Evolutionary conservation across 2,888 invertebrate genomes (phyloP).

Genomic region (Barypeithes pellucidus): DNA sequence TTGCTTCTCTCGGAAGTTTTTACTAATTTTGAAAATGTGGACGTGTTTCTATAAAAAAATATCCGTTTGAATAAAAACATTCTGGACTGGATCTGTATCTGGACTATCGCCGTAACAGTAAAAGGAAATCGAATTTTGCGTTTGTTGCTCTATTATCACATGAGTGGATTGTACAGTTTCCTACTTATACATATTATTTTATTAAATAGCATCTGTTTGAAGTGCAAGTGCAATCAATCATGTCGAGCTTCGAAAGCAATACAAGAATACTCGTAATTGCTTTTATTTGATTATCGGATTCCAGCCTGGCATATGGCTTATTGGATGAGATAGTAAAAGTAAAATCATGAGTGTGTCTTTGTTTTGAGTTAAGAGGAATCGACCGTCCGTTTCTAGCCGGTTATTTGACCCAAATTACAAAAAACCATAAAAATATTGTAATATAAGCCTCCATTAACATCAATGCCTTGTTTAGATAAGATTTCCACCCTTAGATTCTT

Average conservation of each 20-base stretch:
- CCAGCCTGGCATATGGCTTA: slow-evolving; percentile 7
- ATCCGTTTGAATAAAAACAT: too few relatives aligned
- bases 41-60: too few relatives aligned
- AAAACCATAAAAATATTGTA: too few relatives aligned
- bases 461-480: too few relatives aligned
- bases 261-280: background rate
- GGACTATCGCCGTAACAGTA: slow-evolving; percentile 2
- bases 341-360: background rate
- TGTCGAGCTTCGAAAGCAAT: slow-evolving; percentile 1
- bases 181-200: too few relatives aligned
- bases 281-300: background rate
- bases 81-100: too few relatives aligned
- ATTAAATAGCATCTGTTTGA: slow-evolving; percentile 17
- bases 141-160: slow-evolving; percentile 3
- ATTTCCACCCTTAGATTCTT: too few relatives aligned
- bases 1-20: too few relatives aligned
- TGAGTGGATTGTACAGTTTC: background rate
- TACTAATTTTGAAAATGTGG: too few relatives aligned
- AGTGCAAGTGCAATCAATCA: slow-evolving; percentile 23
- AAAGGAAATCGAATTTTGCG: slow-evolving; percentile 23
- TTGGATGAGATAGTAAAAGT: background rate
- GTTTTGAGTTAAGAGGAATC: background rate
- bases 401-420: too few relatives aligned
- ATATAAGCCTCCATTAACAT: too few relatives aligned
- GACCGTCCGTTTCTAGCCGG: too few relatives aligned